These are phyloP conservation scores for Benthosema pterotum DNA, from an alignment of 2,797 vertebrate genomes.

Conservation along the genomic window DNA sequence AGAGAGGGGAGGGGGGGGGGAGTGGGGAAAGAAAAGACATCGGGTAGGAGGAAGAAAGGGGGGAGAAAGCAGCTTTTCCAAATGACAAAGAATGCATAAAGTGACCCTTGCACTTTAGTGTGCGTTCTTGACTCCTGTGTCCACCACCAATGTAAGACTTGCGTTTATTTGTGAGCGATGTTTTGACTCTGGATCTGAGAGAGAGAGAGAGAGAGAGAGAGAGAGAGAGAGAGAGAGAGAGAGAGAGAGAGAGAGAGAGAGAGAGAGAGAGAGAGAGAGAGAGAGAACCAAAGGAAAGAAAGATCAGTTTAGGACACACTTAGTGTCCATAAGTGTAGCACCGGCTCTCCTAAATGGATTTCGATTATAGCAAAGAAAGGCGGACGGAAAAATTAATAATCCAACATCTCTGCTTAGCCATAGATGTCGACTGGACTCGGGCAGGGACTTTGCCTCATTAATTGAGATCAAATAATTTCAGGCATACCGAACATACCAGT, in stretches of 20 bases:
- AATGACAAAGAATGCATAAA: conserved; percentile 84
- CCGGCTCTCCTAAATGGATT: too few relatives aligned
- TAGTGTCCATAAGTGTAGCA: too few relatives aligned
- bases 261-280: too few relatives aligned
- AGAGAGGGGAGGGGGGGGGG: not conserved
- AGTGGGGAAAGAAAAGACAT: not conserved
- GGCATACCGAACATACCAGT: too few relatives aligned
- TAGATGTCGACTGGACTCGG: too few relatives aligned
- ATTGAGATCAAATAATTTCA: too few relatives aligned
- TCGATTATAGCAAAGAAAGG: too few relatives aligned
- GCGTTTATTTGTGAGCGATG: conserved; percentile 85
- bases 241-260: not conserved
- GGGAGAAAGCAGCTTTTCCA: conserved; percentile 84
- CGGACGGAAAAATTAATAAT: too few relatives aligned
- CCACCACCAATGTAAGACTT: conserved; percentile 83
- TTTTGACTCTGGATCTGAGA: conserved; percentile 78
- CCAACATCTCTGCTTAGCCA: too few relatives aligned
- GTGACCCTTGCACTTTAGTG: conserved; percentile 83
- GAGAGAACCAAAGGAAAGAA: too few relatives aligned
- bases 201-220: not conserved
- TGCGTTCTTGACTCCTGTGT: conserved; percentile 72
- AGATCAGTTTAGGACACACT: too few relatives aligned
- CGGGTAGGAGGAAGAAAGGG: conserved; percentile 55
- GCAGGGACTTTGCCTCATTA: too few relatives aligned
- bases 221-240: not conserved